A percentile compares a stretch with the other conserved stretches of the same genome.
phyloP scores from a whole-genome alignment of 2,113 vertebrate species.

The Pitta sordida region DNA sequence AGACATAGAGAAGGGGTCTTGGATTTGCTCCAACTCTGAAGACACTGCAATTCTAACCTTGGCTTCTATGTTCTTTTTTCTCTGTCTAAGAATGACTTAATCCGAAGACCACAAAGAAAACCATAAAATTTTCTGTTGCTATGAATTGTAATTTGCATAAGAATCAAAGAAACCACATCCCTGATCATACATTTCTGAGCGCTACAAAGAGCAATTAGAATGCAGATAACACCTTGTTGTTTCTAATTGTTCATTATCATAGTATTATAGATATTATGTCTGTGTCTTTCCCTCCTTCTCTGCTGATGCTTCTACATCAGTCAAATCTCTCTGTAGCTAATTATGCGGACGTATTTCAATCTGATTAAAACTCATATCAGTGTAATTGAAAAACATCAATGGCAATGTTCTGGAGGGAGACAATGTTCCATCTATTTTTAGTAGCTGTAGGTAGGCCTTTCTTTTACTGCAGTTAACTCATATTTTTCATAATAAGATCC shows the following conservation, averaged over 20 bases:
- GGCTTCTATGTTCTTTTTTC: neutral
- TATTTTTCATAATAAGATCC: neutral
- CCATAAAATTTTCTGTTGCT: neutral
- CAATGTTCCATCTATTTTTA: neutral
- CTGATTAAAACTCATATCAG: slow-evolving; percentile 30
- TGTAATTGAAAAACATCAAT: slow-evolving; percentile 38
- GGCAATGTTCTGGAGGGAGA: neutral
- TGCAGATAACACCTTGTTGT: slow-evolving; percentile 3
- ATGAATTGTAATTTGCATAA: neutral
- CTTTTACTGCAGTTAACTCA: neutral
- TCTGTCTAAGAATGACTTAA: neutral
- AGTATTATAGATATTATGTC: slow-evolving; percentile 24
- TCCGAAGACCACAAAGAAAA: neutral
- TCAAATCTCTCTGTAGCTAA: slow-evolving; percentile 30
- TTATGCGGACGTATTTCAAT: slow-evolving; percentile 40
- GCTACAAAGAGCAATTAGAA: neutral
- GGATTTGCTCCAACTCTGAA: neutral
- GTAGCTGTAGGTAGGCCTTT: neutral
- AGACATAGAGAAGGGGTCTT: neutral
- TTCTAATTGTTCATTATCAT: slow-evolving; percentile 53
- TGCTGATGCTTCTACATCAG: slow-evolving; percentile 11
- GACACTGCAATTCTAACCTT: neutral
- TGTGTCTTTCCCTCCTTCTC: neutral
- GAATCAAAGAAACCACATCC: neutral
- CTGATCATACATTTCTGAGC: neutral